phyloP scores from a whole-genome alignment of 1,140 invertebrate species.

The Penaeus indicus region DNA sequence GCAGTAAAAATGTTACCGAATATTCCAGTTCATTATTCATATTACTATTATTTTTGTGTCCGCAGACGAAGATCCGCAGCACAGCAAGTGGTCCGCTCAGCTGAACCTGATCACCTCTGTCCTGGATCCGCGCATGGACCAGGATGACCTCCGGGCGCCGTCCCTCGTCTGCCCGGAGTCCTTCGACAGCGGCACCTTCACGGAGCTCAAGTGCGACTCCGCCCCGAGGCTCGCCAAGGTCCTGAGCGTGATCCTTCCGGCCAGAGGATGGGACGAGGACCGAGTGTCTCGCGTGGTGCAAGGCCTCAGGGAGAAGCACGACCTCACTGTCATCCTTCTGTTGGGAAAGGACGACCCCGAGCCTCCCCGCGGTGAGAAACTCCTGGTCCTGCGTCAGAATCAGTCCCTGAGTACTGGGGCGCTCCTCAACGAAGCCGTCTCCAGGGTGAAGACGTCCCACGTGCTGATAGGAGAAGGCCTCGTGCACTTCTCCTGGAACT shows the following conservation, averaged over 20 bases:
- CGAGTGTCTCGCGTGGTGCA: background rate
- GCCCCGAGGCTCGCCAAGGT: background rate
- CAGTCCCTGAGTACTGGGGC: background rate
- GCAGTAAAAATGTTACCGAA: too few species aligned
- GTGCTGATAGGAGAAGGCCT: slow-evolving; percentile 67
- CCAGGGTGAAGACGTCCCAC: slow-evolving; percentile 67
- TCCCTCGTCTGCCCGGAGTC: background rate
- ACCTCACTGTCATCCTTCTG: background rate
- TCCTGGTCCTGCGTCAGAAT: background rate
- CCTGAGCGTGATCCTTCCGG: slow-evolving; percentile 26
- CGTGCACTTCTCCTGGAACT: slow-evolving; percentile 60
- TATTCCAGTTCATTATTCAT: too few species aligned
- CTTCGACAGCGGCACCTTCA: background rate
- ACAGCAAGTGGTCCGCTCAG: background rate
- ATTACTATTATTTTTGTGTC: too few species aligned
- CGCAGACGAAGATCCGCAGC: too few species aligned
- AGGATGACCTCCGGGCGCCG: background rate
- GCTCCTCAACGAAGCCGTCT: slow-evolving; percentile 65
- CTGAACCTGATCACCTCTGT: background rate
- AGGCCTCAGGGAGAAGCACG: background rate
- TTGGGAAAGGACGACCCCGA: background rate
- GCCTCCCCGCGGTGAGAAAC: background rate
- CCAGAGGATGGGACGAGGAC: background rate
- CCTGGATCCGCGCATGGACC: slow-evolving; percentile 8
- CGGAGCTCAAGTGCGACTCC: background rate